phyloP scores from a whole-genome alignment of 2,888 invertebrate genomes.

The Thecophora atra region DNA sequence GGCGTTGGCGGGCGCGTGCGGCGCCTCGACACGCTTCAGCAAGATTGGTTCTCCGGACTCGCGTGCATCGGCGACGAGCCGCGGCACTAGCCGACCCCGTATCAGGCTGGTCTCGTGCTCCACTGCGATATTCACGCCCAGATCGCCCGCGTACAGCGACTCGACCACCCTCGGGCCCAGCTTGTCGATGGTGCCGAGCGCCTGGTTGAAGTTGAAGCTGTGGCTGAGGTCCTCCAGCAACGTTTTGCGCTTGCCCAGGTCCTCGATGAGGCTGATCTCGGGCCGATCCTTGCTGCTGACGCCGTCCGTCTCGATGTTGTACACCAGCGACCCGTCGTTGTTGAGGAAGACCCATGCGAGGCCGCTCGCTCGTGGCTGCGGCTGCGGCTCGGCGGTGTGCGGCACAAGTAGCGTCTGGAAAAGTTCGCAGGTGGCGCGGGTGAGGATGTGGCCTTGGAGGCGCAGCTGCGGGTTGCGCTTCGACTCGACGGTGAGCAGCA shows the following conservation, averaged over 20 bases:
- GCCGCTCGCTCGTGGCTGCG: constrained; percentile 70
- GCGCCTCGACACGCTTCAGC: constrained; percentile 69
- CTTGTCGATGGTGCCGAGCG: constrained; percentile 79
- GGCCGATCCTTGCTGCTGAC: constrained; percentile 70
- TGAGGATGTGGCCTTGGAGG: constrained; percentile 77
- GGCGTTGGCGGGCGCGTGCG: constrained; percentile 55
- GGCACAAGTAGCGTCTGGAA: constrained; percentile 78
- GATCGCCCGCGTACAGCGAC: constrained; percentile 82
- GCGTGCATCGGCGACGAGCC: constrained; percentile 78
- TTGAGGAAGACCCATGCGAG: constrained; percentile 82
- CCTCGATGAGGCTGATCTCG: constrained; percentile 77
- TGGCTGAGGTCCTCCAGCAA: constrained; percentile 79
- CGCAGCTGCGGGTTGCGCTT: constrained; percentile 73
- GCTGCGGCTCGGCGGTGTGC: constrained; percentile 58
- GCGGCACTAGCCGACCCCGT: constrained; percentile 74
- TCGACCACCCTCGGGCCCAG: constrained; percentile 84
- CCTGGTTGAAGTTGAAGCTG: constrained; percentile 70
- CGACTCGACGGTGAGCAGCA: constrained; percentile 77
- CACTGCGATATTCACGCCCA: constrained; percentile 79
- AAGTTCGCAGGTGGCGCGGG: constrained; percentile 81
- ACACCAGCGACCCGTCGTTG: constrained; percentile 79
- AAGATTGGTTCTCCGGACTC: constrained; percentile 76
- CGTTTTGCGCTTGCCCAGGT: constrained; percentile 75
- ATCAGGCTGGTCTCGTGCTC: constrained; percentile 70
- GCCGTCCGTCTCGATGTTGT: constrained; percentile 78